Percentiles rank a stretch among this genome's conserved stretches.
Evolutionary conservation across 2,113 vertebrate species (phyloP).

Genomic region (Lota lota): DNA sequence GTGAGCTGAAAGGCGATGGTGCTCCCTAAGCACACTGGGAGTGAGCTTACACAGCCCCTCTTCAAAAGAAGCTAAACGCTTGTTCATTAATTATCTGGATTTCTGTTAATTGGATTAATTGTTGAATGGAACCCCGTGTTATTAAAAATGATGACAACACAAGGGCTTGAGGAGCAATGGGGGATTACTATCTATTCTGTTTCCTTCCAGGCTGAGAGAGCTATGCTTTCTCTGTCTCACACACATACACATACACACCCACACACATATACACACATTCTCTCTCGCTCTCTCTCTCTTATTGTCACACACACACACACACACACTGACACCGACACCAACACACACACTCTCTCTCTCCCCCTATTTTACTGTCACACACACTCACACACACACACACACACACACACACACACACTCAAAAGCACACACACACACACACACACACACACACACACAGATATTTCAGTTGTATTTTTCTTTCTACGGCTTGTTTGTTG

Average conservation of each 20-base stretch:
- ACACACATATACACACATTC: constrained; percentile 9
- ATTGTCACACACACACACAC: neutral
- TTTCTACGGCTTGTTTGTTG: constrained; percentile 6
- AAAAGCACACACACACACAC: too few species aligned
- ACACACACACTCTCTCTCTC: neutral
- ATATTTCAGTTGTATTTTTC: neutral
- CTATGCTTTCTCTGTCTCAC: constrained; percentile 17
- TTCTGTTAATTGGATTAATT: constrained; percentile 78
- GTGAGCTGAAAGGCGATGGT: constrained; percentile 51
- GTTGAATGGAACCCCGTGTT: constrained; percentile 72
- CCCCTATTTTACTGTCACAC: neutral
- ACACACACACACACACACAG: neutral
- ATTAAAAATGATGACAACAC: constrained; percentile 76
- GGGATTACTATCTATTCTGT: constrained; percentile 63
- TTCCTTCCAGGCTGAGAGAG: constrained; percentile 49
- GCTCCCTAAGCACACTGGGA: constrained; percentile 53
- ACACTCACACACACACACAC: neutral
- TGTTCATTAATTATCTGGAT: constrained; percentile 72
- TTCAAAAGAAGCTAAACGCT: constrained; percentile 64
- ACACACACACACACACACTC: neutral
- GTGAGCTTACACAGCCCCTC: constrained; percentile 53
- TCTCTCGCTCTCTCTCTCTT: constrained; percentile 1
- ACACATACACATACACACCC: constrained; percentile 13
- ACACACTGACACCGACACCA: neutral
- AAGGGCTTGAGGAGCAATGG: constrained; percentile 58